These are phyloP conservation scores for Papilio protenor DNA, from an alignment of 2,888 invertebrate genomes.

Conservation along the genomic window DNA sequence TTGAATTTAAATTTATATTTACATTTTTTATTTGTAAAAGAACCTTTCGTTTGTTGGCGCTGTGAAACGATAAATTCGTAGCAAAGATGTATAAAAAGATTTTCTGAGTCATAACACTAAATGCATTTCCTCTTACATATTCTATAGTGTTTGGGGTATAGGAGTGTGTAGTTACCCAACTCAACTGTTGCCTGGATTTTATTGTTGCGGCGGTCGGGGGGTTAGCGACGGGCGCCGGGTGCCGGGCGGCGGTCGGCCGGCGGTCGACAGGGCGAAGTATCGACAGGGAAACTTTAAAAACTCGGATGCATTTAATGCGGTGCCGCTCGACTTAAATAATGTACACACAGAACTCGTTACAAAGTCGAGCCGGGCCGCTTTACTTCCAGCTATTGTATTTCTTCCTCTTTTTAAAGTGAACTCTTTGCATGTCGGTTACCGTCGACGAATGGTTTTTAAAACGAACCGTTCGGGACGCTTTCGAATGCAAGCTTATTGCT, in stretches of 20 bases:
- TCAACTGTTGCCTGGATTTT: constrained; percentile 77
- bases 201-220: constrained; percentile 57
- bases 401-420: constrained; percentile 69
- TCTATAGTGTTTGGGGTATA: constrained; percentile 52
- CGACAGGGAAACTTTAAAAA: constrained; percentile 73
- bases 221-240: constrained; percentile 68
- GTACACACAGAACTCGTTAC: constrained; percentile 75
- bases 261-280: constrained; percentile 60
- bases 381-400: constrained; percentile 73
- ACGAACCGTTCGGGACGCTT: constrained; percentile 71
- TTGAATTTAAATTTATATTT: neutral
- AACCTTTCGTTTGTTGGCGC: constrained; percentile 30
- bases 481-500: constrained; percentile 73
- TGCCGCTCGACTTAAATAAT: constrained; percentile 77
- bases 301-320: constrained; percentile 75
- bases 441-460: constrained; percentile 70
- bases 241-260: constrained; percentile 70
- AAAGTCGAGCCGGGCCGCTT: constrained; percentile 69
- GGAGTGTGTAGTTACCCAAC: constrained; percentile 52
- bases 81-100: constrained; percentile 39
- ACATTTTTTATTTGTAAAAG: neutral
- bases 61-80: constrained; percentile 32
- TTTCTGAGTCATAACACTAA: constrained; percentile 42
- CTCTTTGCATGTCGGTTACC: constrained; percentile 75
- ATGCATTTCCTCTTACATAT: constrained; percentile 37